Evolutionary conservation across 2,113 vertebrate genomes (phyloP), one percentile per base, ranked within the genome.

Genomic region (Nyctereutes procyonoides): DNA sequence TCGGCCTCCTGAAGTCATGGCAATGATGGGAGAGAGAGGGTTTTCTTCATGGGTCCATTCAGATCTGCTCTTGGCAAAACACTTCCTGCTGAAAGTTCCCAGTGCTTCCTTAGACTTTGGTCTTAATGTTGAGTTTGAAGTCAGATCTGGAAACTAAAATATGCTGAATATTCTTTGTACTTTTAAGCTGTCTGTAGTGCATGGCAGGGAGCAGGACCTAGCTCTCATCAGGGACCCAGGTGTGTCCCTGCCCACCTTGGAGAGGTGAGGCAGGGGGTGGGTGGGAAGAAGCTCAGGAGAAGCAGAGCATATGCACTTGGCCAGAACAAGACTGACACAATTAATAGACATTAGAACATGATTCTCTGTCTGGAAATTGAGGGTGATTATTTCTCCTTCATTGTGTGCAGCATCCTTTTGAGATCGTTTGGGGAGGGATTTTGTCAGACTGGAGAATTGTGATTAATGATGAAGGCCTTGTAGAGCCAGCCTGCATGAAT

Each of bases 401-500:
- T 89, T 97, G 80, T 97, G 81, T 82, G 30, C 32, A 58, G 60
- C 87, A 94, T 96, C 93, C 69, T 87, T 97, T 96, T 62, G 88
- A 93, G 88, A 90, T 86, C 5, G 0, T 89, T 81, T 93, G 48
- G 90, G 63, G 90, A 95, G 69, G 69, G 55, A 85, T 83, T 88
- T 90, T 96, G 82, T 97, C 92, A 96, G n/a, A 88, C 43, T 67
- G 80, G 63, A 93, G 87, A 96, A 80, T 67, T 92, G 71, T 96
- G 86, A 95, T 90, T 92, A 97, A 94, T 53, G 80, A 35, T 53
- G 63, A 93, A 77, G 56, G 67, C 58, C 81, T 90, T 43, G 81
- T 19, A 11, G 80, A 97, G 62, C 95, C 79, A 77, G 92, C 51
- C 89, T 56, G 7, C 0, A 0, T 92, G 93, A 87, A 84, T 81